Evolutionary conservation across 2,113 vertebrate genomes (phyloP), one percentile per base, ranked within the genome.

Genomic region (Nycticryphes semicollaris): DNA sequence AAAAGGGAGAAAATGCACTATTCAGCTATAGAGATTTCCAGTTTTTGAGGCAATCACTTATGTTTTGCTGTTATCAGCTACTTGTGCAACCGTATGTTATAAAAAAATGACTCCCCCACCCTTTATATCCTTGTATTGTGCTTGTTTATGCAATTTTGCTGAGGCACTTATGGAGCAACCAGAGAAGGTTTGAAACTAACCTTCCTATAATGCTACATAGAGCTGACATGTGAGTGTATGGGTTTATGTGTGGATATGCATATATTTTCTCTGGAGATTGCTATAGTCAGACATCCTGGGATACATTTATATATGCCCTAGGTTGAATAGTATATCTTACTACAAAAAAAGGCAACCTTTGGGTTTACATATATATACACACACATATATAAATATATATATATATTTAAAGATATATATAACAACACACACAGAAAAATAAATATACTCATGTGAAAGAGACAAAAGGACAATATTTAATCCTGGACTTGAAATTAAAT

Each of bases 51-150:
- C 95, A 96, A 83, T 94, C 74, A 63, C 69, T 93, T 95, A 62
- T 90, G 95, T 97, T 92, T 93, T 96, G 94, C 96, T 97, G 80
- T 92, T 97, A 97, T 97, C 97, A 97, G 97, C 96, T 96, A 67
- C 89, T 95, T 94, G 64, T 80, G 31, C 60, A 73, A 66, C 73
- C 0, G 7, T 93, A 60, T 75, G 70, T 85, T 95, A 59, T 17
- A 84, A 92, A 93, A 66, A 90, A 94, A 78, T 45, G 1, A 68
- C 78, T 82, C 76, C 67, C 51, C 77, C 79, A 78, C 51, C 59
- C 77, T 93, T 96, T 75, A 39, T 89, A 91, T 86, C 87, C 95
- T 96, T 78, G 76, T 87, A 78, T 96, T 97, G 89, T 97, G 96
- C 91, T 97, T 93, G 84, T 95, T 97, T 93, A 54, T 88, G 89